phyloP scores from a whole-genome alignment of 2,888 invertebrate genomes.

The Acronicta aceris region DNA sequence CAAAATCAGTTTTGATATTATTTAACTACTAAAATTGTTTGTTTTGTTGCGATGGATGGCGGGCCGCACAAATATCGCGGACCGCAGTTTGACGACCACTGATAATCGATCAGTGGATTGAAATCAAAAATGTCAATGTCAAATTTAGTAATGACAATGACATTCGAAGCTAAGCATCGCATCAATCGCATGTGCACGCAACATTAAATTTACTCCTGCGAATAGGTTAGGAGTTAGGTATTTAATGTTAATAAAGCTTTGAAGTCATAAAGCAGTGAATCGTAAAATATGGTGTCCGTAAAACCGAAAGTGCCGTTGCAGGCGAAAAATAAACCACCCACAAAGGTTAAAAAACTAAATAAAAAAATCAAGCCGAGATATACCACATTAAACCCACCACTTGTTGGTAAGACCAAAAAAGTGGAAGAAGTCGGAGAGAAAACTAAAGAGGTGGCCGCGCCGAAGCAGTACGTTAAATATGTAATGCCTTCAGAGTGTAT shows the following conservation, averaged over 20 bases:
- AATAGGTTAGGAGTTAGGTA: constrained; percentile 30
- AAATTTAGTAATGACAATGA: constrained; percentile 13
- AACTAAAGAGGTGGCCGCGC: constrained; percentile 10
- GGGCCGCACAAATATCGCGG: too few relatives aligned
- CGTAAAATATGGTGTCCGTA: constrained; percentile 43
- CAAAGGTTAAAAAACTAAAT: constrained; percentile 37
- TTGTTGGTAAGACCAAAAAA: constrained; percentile 24
- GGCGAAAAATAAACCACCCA: constrained; percentile 22
- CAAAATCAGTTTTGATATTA: too few relatives aligned
- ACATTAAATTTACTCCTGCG: constrained; percentile 4
- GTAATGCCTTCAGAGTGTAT: constrained; percentile 77
- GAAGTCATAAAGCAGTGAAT: background rate
- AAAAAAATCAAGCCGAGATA: constrained; percentile 35
- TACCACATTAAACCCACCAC: constrained; percentile 5
- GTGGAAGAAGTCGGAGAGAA: constrained; percentile 21
- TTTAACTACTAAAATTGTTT: too few relatives aligned
- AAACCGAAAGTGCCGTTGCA: constrained; percentile 39
- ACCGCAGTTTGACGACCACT: too few relatives aligned
- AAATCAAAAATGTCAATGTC: constrained; percentile 11
- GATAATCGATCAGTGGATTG: too few relatives aligned
- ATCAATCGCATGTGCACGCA: constrained; percentile 12
- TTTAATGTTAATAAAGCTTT: constrained; percentile 15
- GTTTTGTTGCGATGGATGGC: too few relatives aligned
- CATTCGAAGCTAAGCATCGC: too few relatives aligned
- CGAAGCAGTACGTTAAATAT: constrained; percentile 68